Percentiles rank a stretch among this genome's conserved stretches.
phyloP scores from a whole-genome alignment of 1,140 invertebrate species.

The Melitaea cinxia region DNA sequence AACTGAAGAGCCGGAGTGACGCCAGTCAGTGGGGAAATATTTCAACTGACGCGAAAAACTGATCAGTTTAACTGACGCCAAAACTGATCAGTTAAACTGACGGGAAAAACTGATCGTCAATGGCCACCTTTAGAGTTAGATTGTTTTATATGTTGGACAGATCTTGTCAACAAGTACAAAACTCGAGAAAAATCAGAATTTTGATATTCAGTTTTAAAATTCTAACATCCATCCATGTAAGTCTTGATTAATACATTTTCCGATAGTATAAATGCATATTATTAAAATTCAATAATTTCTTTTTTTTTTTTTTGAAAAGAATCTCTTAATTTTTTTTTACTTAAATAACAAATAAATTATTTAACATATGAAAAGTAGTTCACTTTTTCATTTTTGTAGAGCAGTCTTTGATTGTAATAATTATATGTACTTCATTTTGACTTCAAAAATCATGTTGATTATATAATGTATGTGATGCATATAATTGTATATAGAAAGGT shows the following conservation, averaged over 20 bases:
- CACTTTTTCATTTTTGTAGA: neutral
- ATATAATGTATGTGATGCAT: constrained; percentile 54
- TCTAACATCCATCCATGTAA: neutral
- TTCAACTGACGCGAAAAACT: too few species aligned
- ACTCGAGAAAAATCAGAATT: neutral
- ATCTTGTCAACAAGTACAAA: neutral
- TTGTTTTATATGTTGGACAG: neutral
- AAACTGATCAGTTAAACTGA: too few species aligned
- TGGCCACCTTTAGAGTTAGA: too few species aligned
- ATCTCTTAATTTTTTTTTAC: neutral
- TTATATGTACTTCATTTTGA: constrained; percentile 13
- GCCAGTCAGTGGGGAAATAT: too few species aligned
- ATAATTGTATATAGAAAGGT: constrained; percentile 86
- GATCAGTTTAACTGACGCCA: too few species aligned
- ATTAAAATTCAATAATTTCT: neutral
- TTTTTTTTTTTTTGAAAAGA: neutral
- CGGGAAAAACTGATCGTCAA: too few species aligned
- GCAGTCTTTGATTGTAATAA: neutral
- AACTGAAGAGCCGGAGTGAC: too few species aligned
- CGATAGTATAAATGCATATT: neutral
- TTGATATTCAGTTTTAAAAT: constrained; percentile 1
- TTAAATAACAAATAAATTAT: neutral
- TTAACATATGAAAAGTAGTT: neutral
- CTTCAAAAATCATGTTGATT: constrained; percentile 31
- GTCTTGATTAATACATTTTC: neutral